A percentile compares a stretch with the other conserved stretches of the same genome.
phyloP scores from a whole-genome alignment of 2,797 vertebrate genomes.

The Onychomys arenicola region DNA sequence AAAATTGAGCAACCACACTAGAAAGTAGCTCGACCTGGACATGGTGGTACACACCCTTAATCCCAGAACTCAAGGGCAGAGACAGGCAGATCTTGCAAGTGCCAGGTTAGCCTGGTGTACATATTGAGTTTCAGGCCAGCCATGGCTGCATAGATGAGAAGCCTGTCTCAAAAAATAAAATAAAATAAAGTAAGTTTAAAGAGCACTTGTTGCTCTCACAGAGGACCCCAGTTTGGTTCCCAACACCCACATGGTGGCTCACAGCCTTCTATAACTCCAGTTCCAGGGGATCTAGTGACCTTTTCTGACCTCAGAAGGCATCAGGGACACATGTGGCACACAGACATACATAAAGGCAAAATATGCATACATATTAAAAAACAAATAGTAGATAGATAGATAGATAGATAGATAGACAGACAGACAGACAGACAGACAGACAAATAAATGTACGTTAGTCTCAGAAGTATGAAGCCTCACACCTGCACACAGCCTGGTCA shows the following conservation, averaged over 20 bases:
- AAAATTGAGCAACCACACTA: neutral
- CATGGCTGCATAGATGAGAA: neutral
- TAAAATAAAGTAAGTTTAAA: neutral
- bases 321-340: neutral
- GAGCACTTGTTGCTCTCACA: neutral
- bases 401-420: too few relatives aligned
- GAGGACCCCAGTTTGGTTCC: neutral
- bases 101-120: neutral
- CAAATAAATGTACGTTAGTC: neutral
- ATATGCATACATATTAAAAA: neutral
- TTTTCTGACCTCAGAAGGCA: neutral
- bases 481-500: neutral
- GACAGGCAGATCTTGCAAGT: neutral
- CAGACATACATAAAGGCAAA: neutral
- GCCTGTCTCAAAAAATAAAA: neutral
- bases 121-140: neutral
- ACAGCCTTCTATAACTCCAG: neutral
- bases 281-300: neutral
- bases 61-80: neutral
- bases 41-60: neutral
- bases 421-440: too few relatives aligned
- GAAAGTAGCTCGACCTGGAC: neutral
- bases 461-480: neutral
- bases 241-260: neutral
- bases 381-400: neutral